phyloP scores from a whole-genome alignment of 2,113 vertebrate species.

The Passer montanus region DNA sequence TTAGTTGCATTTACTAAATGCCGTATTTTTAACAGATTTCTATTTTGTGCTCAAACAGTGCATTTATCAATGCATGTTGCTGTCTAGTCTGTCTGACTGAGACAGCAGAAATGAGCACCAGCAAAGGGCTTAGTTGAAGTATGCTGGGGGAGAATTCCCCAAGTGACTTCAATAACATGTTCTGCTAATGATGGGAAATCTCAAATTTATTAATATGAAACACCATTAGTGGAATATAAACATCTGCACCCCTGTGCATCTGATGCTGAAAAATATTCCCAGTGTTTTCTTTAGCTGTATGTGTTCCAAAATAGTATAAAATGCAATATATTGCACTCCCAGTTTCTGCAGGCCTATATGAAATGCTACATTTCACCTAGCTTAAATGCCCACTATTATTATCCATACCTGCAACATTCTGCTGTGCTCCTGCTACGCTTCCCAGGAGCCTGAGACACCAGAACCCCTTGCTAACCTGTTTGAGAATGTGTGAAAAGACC shows the following conservation, averaged over 20 bases:
- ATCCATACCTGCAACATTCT: neutral
- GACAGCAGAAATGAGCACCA: neutral
- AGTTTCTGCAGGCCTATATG: neutral
- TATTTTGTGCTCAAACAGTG: neutral
- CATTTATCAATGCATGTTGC: neutral
- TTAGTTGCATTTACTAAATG: neutral
- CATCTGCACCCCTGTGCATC: neutral
- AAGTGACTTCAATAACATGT: neutral
- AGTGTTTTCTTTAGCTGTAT: neutral
- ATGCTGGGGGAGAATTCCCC: neutral
- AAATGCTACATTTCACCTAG: neutral
- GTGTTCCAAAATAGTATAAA: neutral
- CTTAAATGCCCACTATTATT: neutral
- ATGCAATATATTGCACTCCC: neutral
- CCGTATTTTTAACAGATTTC: neutral
- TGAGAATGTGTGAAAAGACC: neutral
- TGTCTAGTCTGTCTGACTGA: neutral
- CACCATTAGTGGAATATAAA: neutral
- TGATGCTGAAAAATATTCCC: neutral
- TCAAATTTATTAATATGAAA: conserved; percentile 20
- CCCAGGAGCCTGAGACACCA: neutral
- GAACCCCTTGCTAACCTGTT: neutral
- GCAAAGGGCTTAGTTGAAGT: conserved; percentile 17
- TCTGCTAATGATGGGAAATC: neutral
- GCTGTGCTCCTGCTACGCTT: neutral